phyloP scores from a whole-genome alignment of 2,113 vertebrate genomes.

The Rhineura floridana region DNA sequence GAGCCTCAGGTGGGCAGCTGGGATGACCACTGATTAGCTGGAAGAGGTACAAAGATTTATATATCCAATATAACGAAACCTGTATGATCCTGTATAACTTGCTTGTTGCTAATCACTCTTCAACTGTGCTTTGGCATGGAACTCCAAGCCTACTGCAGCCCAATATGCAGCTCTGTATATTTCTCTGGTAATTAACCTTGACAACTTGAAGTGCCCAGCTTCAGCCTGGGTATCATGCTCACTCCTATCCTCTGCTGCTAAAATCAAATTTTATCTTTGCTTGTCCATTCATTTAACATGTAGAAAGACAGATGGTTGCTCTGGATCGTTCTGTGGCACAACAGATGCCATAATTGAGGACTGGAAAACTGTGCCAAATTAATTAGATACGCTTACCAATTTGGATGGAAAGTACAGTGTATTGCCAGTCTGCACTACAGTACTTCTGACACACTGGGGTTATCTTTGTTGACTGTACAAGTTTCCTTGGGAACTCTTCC shows the following conservation, averaged over 20 bases:
- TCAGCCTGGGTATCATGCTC: conserved; percentile 54
- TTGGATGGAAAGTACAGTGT: conserved; percentile 50
- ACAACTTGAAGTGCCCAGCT: conserved; percentile 39
- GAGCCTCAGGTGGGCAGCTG: conserved; percentile 24
- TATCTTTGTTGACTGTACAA: conserved; percentile 18
- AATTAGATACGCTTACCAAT: conserved; percentile 67
- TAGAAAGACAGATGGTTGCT: conserved; percentile 70
- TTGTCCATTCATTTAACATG: conserved; percentile 59
- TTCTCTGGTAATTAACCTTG: conserved; percentile 62
- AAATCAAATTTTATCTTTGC: conserved; percentile 65
- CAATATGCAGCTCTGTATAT: conserved; percentile 33
- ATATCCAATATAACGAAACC: conserved; percentile 27
- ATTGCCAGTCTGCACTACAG: conserved; percentile 31
- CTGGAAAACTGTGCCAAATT: conserved; percentile 68
- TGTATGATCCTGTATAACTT: conserved; percentile 17
- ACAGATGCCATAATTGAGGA: conserved; percentile 69
- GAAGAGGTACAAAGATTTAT: neutral
- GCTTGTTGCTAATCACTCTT: conserved; percentile 19
- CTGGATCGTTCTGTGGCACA: conserved; percentile 63
- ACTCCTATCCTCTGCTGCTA: conserved; percentile 56
- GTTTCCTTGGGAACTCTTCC: conserved; percentile 7
- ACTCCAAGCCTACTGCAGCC: neutral
- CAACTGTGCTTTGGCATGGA: conserved; percentile 39
- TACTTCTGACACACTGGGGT: conserved; percentile 29
- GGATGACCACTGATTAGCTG: conserved; percentile 44